phyloP scores from a whole-genome alignment of 2,113 vertebrate species.

The Corapipo altera region DNA sequence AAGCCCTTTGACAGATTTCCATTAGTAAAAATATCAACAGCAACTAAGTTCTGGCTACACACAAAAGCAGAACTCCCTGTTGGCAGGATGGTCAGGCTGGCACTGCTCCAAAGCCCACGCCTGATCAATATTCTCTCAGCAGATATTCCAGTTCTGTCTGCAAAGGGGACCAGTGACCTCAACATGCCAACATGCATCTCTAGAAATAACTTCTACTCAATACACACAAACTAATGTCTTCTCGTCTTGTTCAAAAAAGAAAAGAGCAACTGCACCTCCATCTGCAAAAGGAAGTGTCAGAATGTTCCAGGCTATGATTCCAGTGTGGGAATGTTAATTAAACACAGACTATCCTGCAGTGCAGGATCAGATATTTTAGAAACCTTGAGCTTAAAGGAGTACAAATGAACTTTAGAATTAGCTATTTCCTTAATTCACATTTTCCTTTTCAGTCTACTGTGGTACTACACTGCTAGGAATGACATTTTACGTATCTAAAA shows the following conservation, averaged over 20 bases:
- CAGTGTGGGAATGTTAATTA: background rate
- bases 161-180: background rate
- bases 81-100: conserved; percentile 31
- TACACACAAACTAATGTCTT: background rate
- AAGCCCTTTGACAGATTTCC: background rate
- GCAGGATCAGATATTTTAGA: background rate
- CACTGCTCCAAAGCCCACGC: background rate
- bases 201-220: background rate
- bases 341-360: background rate
- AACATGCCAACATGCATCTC: background rate
- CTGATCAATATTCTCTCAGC: background rate
- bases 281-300: background rate
- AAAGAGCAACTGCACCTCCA: conserved; percentile 45
- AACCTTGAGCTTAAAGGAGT: background rate
- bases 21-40: background rate
- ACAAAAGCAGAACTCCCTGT: background rate
- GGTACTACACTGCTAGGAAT: background rate
- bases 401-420: background rate
- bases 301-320: background rate
- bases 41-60: background rate
- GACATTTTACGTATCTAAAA: background rate
- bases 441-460: background rate
- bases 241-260: background rate
- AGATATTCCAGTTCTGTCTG: background rate
- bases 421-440: background rate